Conservation (phyloP, 30 jellyfish, hydroid and myxozoan genomes). For the Aurelia coerulea region DNA sequence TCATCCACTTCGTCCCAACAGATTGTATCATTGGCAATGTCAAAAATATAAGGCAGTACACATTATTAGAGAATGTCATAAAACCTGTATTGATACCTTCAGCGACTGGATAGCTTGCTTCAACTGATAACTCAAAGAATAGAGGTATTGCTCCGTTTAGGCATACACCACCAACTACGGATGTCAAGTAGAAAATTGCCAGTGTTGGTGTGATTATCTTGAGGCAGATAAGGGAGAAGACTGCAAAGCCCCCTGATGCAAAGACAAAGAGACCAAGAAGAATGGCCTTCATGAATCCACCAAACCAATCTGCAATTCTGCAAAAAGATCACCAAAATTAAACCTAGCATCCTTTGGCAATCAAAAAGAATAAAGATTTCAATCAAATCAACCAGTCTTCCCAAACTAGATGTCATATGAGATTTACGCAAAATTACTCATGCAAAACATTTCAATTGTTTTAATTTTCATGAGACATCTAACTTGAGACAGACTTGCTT, state of each 20-base stretch:
- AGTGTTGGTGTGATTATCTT: conserved; percentile 82
- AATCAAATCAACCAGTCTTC: no score
- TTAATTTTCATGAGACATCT: no score
- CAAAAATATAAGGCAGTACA: conserved; percentile 89
- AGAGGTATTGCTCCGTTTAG: conserved; percentile 97
- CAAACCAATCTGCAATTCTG: conserved; percentile 96
- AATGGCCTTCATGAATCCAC: conserved; percentile 90
- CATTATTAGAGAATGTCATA: conserved; percentile 96
- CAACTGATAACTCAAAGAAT: conserved; percentile 97
- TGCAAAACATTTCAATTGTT: no score
- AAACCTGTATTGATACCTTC: conserved; percentile 99
- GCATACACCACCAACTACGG: conserved; percentile 93
- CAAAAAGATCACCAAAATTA: conserved; percentile 4
- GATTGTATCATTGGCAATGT: conserved; percentile 96
- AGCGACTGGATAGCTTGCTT: conserved; percentile 98
- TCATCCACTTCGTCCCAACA: conserved; percentile 94
- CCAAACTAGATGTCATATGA: no score
- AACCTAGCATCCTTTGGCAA: no score
- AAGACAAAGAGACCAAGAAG: conserved; percentile 75
- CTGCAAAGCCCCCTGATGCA: conserved; percentile 88
- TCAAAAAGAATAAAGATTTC: no score
- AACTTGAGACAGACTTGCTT: no score
- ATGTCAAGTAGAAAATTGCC: conserved; percentile 82
- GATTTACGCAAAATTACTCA: no score
- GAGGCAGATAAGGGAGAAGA: conserved; percentile 86